phyloP scores from a whole-genome alignment of 2,797 vertebrate species.

The Sebastes hopkinsi region DNA sequence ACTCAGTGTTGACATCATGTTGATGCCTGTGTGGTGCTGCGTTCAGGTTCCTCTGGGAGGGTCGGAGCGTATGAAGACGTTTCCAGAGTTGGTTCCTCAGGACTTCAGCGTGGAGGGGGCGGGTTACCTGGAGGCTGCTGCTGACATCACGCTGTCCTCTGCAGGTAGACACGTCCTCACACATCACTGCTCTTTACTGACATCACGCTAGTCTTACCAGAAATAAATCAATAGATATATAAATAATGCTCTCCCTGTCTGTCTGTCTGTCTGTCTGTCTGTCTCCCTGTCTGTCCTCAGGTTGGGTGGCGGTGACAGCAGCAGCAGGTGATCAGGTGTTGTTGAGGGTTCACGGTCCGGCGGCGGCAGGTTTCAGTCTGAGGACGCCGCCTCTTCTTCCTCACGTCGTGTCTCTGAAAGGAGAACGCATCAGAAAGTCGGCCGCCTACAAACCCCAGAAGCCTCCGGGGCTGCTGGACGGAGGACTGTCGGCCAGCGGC shows the following conservation, averaged over 20 bases:
- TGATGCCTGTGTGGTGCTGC: neutral
- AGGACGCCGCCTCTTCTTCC: conserved; percentile 88
- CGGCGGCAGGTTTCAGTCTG: conserved; percentile 69
- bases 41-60: conserved; percentile 90
- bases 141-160: conserved; percentile 92
- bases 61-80: conserved; percentile 88
- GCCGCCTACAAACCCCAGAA: conserved; percentile 83
- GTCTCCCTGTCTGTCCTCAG: conserved; percentile 64
- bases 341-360: conserved; percentile 84
- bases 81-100: conserved; percentile 85
- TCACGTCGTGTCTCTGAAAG: conserved; percentile 83
- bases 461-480: conserved; percentile 65
- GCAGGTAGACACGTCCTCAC: conserved; percentile 81
- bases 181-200: too few species aligned
- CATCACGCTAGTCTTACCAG: too few species aligned
- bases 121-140: conserved; percentile 81
- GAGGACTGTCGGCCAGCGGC: conserved; percentile 56
- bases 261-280: too few species aligned
- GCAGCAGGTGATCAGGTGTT: conserved; percentile 66
- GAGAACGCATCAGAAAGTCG: conserved; percentile 81
- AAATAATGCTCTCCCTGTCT: too few species aligned
- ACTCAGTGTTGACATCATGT: neutral
- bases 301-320: conserved; percentile 92
- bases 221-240: too few species aligned
- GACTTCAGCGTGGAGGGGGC: conserved; percentile 85